These are phyloP conservation scores for Agrotis ipsilon DNA, from an alignment of 2,888 invertebrate genomes.

Conservation along the genomic window DNA sequence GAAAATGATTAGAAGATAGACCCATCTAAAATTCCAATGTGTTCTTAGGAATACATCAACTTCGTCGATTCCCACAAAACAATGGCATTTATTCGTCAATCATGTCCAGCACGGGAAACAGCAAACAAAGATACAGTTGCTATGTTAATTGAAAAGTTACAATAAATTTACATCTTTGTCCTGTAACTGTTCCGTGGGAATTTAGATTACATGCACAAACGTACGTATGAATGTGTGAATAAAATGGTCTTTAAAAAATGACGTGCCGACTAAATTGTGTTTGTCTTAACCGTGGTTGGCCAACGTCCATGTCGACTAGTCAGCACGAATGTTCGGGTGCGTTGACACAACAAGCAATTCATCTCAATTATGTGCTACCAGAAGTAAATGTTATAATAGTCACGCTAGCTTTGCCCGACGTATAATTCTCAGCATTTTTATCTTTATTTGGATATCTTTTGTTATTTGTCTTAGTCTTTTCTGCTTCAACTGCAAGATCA, in stretches of 20 bases:
- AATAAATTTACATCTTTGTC: conserved; percentile 46
- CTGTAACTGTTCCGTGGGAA: conserved; percentile 58
- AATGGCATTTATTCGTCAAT: conserved; percentile 19
- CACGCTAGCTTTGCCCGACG: conserved; percentile 46
- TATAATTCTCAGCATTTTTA: conserved; percentile 16
- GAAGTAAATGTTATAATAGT: conserved; percentile 48
- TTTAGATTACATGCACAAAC: conserved; percentile 31
- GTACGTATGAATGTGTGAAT: conserved; percentile 50
- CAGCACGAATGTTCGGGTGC: conserved; percentile 65
- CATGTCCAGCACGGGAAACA: conserved; percentile 1
- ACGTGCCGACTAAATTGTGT: conserved; percentile 51
- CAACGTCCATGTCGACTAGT: conserved; percentile 56
- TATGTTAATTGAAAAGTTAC: conserved; percentile 34
- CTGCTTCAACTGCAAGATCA: not conserved
- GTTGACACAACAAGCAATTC: conserved; percentile 74
- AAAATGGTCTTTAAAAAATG: conserved; percentile 43
- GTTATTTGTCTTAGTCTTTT: not conserved
- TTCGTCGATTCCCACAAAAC: conserved; percentile 9
- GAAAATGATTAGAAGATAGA: not conserved
- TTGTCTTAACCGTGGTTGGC: conserved; percentile 56
- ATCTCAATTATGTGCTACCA: conserved; percentile 70
- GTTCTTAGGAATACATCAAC: not conserved
- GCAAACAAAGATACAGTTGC: conserved; percentile 22
- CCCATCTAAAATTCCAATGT: not conserved
- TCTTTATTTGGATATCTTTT: conserved; percentile 17